phyloP scores from a whole-genome alignment of 2,113 vertebrate genomes.

The Notothenia coriiceps region DNA sequence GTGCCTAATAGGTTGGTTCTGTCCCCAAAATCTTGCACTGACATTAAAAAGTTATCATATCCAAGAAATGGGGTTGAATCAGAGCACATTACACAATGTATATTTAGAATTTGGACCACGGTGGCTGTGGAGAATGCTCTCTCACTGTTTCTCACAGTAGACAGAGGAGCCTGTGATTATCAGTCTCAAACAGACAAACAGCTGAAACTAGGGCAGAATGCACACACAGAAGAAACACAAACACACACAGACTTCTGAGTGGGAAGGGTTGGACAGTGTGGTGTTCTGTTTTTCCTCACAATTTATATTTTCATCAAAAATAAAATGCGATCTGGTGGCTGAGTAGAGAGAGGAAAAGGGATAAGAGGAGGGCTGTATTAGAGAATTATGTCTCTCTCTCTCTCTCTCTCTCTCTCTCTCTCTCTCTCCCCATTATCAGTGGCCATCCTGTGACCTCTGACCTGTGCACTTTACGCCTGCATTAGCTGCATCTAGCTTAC shows the following conservation, averaged over 20 bases:
- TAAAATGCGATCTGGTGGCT: conserved; percentile 10
- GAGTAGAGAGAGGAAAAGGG: conserved; percentile 19
- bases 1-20: neutral
- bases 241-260: neutral
- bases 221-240: conserved; percentile 20
- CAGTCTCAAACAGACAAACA: conserved; percentile 53
- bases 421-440: conserved; percentile 81
- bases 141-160: conserved; percentile 29
- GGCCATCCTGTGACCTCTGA: conserved; percentile 87
- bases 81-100: neutral
- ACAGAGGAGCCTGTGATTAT: conserved; percentile 51
- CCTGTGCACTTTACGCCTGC: conserved; percentile 86
- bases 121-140: conserved; percentile 34
- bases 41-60: neutral
- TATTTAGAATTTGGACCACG: conserved; percentile 24
- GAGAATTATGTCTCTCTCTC: neutral
- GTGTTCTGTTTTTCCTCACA: neutral
- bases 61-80: neutral
- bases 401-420: conserved; percentile 30
- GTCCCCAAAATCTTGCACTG: neutral
- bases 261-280: conserved; percentile 21
- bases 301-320: conserved; percentile 21
- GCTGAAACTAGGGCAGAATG: conserved; percentile 45
- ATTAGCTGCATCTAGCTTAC: conserved; percentile 91
- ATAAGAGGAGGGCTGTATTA: neutral